phyloP scores from a whole-genome alignment of 1,140 invertebrate genomes.

The Vanessa atalanta region DNA sequence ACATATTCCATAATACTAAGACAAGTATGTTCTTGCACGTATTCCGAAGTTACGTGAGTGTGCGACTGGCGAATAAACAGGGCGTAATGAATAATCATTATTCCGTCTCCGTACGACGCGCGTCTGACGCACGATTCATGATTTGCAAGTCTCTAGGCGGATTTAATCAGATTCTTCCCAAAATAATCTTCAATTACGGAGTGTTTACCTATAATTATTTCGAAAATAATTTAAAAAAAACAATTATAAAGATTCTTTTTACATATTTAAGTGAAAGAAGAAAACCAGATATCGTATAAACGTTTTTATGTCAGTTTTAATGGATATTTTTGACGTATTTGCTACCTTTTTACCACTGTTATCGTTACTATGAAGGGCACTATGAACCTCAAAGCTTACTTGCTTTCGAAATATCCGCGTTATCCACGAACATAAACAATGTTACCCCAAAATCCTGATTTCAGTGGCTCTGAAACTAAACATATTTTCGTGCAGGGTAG shows the following conservation, averaged over 20 bases:
- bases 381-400: background rate
- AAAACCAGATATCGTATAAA: no score
- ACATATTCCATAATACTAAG: no score
- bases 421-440: slow-evolving; percentile 1
- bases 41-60: background rate
- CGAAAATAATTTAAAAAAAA: no score
- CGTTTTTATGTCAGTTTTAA: no score
- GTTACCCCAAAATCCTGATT: slow-evolving; percentile 9
- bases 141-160: background rate
- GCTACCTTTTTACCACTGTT: background rate
- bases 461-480: slow-evolving; percentile 24
- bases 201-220: no score
- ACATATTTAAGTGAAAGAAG: no score
- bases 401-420: background rate
- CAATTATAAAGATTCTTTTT: no score
- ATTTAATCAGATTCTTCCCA: slow-evolving; percentile 4
- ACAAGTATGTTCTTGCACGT: no score
- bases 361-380: background rate
- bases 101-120: slow-evolving; percentile 23
- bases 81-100: slow-evolving; percentile 41
- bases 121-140: background rate
- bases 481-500: slow-evolving; percentile 42
- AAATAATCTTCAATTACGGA: background rate
- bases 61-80: slow-evolving; percentile 18
- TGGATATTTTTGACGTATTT: background rate